A percentile compares a stretch with the other conserved stretches of the same genome.
phyloP scores from a whole-genome alignment of 2,797 vertebrate genomes.

The Pangasius larnaudii region DNA sequence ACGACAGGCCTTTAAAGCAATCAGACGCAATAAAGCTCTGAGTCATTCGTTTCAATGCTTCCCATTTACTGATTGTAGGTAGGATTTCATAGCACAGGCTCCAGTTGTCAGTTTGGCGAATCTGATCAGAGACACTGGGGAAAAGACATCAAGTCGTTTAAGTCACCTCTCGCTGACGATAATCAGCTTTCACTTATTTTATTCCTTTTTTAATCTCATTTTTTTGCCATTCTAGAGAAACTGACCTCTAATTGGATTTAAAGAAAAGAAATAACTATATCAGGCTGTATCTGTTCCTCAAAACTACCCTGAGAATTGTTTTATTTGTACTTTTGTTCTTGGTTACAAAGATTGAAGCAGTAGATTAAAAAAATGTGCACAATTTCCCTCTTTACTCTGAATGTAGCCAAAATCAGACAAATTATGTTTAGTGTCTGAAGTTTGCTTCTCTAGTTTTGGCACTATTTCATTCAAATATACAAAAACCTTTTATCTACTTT shows the following conservation, averaged over 20 bases:
- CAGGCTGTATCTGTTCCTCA: neutral
- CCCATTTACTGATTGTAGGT: constrained; percentile 52
- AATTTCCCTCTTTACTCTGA: neutral
- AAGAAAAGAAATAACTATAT: neutral
- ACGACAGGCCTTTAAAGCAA: constrained; percentile 62
- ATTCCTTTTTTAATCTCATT: neutral
- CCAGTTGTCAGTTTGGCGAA: constrained; percentile 27
- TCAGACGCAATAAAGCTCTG: constrained; percentile 74
- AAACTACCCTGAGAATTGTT: neutral
- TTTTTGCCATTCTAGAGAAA: neutral
- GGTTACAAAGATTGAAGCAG: neutral
- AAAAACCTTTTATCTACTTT: neutral
- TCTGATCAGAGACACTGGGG: constrained; percentile 39
- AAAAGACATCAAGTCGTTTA: constrained; percentile 25
- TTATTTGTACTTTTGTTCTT: neutral
- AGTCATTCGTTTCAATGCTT: constrained; percentile 67
- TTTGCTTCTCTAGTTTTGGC: neutral
- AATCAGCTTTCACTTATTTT: constrained; percentile 25
- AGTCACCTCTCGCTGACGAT: constrained; percentile 33
- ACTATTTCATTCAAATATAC: neutral
- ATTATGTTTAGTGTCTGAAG: neutral
- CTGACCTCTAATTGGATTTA: constrained; percentile 13
- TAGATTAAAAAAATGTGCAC: neutral
- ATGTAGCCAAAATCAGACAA: neutral
- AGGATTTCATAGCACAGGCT: constrained; percentile 42